These are phyloP conservation scores for Ditula angustiorana DNA, from an alignment of 2,888 invertebrate species.

Conservation along the genomic window DNA sequence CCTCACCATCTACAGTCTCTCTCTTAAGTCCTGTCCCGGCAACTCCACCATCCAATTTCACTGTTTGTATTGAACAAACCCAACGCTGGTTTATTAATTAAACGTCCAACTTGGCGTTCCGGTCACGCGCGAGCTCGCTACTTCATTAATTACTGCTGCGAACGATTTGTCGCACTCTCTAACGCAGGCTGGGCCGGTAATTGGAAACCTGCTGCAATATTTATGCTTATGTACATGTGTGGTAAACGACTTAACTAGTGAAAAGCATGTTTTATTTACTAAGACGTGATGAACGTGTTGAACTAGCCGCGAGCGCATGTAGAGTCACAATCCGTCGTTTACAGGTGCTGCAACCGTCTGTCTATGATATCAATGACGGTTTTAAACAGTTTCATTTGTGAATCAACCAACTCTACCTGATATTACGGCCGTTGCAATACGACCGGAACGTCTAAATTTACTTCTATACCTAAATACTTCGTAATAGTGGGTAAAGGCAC, in stretches of 20 bases:
- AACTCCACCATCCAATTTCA: neutral
- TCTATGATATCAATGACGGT: too few relatives aligned
- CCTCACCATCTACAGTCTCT: neutral
- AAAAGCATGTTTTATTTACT: neutral
- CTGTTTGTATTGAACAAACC: slow-evolving; percentile 1
- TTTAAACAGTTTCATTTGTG: too few relatives aligned
- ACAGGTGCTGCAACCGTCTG: too few relatives aligned
- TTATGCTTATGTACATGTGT: too few relatives aligned
- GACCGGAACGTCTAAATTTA: too few relatives aligned
- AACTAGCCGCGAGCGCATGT: too few relatives aligned
- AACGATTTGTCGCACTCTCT: slow-evolving; percentile 17
- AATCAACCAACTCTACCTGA: too few relatives aligned
- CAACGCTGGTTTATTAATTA: slow-evolving; percentile 3
- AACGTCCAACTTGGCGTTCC: neutral
- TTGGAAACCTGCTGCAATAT: slow-evolving; percentile 7
- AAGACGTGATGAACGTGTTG: too few relatives aligned
- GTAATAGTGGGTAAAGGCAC: too few relatives aligned
- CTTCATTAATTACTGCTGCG: slow-evolving; percentile 17
- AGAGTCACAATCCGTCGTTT: too few relatives aligned
- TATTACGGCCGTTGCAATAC: too few relatives aligned
- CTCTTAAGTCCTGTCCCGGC: neutral
- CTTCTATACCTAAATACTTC: too few relatives aligned
- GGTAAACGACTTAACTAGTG: neutral
- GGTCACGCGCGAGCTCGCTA: slow-evolving; percentile 9
- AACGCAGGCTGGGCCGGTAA: neutral